Base-by-base conservation (phyloP, 2,113 vertebrate species). In the Myodes glareolus region DNA sequence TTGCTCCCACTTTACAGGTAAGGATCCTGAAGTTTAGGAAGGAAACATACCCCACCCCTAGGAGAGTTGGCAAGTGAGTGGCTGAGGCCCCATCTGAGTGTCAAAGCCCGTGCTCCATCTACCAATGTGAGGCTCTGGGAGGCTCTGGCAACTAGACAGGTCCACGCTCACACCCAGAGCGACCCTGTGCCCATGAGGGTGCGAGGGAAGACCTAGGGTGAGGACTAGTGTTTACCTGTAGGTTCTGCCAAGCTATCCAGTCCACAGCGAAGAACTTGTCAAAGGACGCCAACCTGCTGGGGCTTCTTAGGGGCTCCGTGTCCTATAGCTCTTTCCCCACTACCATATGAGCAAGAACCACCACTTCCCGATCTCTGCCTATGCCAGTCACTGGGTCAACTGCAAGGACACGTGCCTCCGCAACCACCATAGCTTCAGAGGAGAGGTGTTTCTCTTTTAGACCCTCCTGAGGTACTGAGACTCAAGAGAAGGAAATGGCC, bases 11-110 rank as follows among this genome's bases (percentile, higher is more conserved):
- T 81, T 82, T 73, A 90, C 19, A 93, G 76, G 19, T 42, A 58
- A 94, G 80, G 88, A 94, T 81, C 86, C 45, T 16, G 82, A 92
- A 27, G 19, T 52, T 95, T 45, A 73, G 39, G 45, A 65, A 50
- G 36, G 81, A 58, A 33, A 72, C 78, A 42, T 0, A 23, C 27
- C 45, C 68, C 25, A 55, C 63, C 47, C 31, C 50, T 17, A 70
- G 27, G 36, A 93, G 85, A 90, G 25, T 47, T 70, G 76, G 68
- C 68, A 87, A 73, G 47, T 21, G 72, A 67, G 27, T 7, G 3
- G 52, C 58, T 88, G 70, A 58, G 65, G 58, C 52, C 23, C 45
- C 65, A 45, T 78, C 23, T 55, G 58, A 90, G 93, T 55, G 9
- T 25, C 12, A 1, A 80, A 73, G 90, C 47, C 52, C 6, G 7